Conservation (phyloP, 2,113 vertebrate genomes). For the Promerops cafer region DNA sequence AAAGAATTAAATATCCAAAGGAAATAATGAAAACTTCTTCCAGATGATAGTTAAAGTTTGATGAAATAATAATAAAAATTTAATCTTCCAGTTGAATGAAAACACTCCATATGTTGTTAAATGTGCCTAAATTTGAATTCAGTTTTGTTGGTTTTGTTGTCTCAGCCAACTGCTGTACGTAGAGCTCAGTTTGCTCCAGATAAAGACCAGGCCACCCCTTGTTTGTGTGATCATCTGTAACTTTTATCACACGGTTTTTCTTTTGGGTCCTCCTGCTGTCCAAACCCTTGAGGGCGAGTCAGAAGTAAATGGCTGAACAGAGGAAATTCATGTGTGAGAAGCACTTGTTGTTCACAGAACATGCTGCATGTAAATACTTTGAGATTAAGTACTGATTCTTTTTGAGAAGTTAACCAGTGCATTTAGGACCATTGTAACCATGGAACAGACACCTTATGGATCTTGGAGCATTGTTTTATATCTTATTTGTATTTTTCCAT, state of each 20-base stretch:
- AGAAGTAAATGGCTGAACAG: background rate
- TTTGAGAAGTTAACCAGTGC: background rate
- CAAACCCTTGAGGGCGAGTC: background rate
- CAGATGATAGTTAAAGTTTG: slow-evolving; percentile 63
- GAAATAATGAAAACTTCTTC: slow-evolving; percentile 56
- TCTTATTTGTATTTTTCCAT: slow-evolving; percentile 54
- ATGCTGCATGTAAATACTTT: background rate
- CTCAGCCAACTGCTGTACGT: background rate
- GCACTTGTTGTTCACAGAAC: background rate
- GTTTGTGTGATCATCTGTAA: background rate
- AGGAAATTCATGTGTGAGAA: background rate
- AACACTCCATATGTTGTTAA: slow-evolving; percentile 28
- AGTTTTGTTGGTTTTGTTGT: background rate
- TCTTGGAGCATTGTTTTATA: slow-evolving; percentile 26
- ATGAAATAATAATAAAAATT: slow-evolving; percentile 65
- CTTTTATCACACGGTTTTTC: background rate
- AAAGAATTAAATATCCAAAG: slow-evolving; percentile 57
- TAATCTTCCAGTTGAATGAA: slow-evolving; percentile 51
- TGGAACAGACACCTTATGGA: slow-evolving; percentile 15
- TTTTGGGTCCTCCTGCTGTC: background rate
- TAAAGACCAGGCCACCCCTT: background rate
- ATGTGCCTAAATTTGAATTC: slow-evolving; percentile 15
- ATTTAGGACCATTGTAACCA: background rate
- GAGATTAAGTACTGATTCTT: slow-evolving; percentile 10
- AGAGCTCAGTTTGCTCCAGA: background rate